A percentile compares a stretch with the other conserved stretches of the same genome.
Conservation (phyloP, 2,888 invertebrate genomes). For the Troilus luridus region DNA sequence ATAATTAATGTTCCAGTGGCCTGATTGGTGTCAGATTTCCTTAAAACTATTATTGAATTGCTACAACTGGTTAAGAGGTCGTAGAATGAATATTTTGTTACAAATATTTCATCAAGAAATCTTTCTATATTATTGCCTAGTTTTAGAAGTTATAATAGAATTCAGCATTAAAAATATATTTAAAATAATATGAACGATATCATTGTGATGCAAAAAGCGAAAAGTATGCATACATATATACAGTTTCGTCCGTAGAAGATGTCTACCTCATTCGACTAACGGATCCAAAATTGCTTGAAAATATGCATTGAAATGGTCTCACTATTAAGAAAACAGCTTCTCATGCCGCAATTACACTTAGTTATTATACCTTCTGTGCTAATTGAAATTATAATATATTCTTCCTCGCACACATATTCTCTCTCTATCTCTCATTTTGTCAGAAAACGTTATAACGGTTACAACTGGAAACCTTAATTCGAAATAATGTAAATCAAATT, state of each 20-base stretch:
- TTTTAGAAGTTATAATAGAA: too few relatives aligned
- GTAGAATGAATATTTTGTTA: too few relatives aligned
- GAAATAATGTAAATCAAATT: neutral
- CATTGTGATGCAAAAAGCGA: too few relatives aligned
- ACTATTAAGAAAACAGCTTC: slow-evolving; percentile 20
- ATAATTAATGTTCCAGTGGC: too few relatives aligned
- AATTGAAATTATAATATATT: slow-evolving; percentile 1
- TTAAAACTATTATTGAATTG: too few relatives aligned
- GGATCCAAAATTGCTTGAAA: neutral
- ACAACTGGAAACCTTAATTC: neutral
- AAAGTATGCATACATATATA: too few relatives aligned
- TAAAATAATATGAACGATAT: too few relatives aligned
- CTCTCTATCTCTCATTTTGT: neutral
- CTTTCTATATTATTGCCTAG: too few relatives aligned
- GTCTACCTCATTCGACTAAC: neutral
- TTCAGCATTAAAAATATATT: too few relatives aligned
- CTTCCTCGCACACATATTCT: neutral
- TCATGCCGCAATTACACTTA: neutral
- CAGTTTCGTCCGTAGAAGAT: neutral
- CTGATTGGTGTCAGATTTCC: too few relatives aligned
- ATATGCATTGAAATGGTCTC: slow-evolving; percentile 20
- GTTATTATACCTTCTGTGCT: neutral
- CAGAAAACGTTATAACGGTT: neutral
- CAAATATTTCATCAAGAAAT: too few relatives aligned
- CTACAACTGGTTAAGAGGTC: too few relatives aligned